A percentile compares a stretch with the other conserved stretches of the same genome.
Conservation (phyloP, 2,888 invertebrate genomes). For the Tanytarsus gracilentus region DNA sequence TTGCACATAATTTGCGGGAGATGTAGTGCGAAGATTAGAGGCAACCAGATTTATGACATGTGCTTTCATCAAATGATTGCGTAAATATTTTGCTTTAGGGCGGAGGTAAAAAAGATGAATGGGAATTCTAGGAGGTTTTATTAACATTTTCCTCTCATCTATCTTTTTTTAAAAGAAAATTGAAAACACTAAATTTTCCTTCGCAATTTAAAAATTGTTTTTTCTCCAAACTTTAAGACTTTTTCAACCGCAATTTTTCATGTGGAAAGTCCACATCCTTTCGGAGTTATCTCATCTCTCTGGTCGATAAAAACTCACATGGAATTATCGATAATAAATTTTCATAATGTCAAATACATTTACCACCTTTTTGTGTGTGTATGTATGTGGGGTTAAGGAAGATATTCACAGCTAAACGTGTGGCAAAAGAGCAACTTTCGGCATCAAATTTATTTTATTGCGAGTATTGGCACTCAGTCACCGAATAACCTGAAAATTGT, state of each 20-base stretch:
- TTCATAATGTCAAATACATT: constrained; percentile 28
- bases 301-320: constrained; percentile 1
- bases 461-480: constrained; percentile 4
- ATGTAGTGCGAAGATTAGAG: constrained; percentile 2
- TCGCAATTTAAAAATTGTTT: too few relatives aligned
- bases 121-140: constrained; percentile 16
- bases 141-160: constrained; percentile 25
- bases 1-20: constrained; percentile 23
- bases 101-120: constrained; percentile 13
- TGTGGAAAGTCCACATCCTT: neutral
- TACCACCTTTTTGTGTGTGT: constrained; percentile 14
- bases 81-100: constrained; percentile 14
- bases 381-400: neutral
- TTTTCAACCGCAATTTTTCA: constrained; percentile 7
- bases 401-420: neutral
- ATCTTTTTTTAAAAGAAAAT: constrained; percentile 12
- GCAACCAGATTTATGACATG: constrained; percentile 26
- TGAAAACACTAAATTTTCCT: too few relatives aligned
- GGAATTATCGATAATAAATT: constrained; percentile 26
- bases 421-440: neutral
- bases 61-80: constrained; percentile 21
- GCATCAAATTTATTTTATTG: constrained; percentile 26
- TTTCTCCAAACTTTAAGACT: too few relatives aligned
- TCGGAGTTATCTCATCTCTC: constrained; percentile 11
- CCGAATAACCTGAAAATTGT: too few relatives aligned